These are phyloP conservation scores for Mormyrus hasselquistii DNA, from an alignment of 2,797 vertebrate species.

Conservation along the genomic window DNA sequence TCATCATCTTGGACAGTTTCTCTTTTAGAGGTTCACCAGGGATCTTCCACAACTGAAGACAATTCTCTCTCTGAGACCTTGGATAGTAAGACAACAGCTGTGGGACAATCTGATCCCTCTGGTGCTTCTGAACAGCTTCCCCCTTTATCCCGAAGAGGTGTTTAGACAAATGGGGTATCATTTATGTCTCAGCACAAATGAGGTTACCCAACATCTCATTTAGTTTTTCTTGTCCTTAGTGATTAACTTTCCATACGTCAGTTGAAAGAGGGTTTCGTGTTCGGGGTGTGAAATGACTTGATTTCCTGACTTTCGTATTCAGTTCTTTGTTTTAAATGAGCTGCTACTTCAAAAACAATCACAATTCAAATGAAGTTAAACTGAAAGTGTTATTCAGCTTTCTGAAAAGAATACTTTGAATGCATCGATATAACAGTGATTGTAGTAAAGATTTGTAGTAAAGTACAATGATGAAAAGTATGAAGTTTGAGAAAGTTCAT, in stretches of 20 bases:
- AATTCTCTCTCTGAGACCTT: conserved; percentile 12
- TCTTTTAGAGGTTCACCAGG: conserved; percentile 33
- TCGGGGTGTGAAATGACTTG: not conserved
- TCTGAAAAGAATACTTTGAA: not conserved
- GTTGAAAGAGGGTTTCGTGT: not conserved
- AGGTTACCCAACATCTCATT: conserved; percentile 3
- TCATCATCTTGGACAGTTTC: conserved; percentile 35
- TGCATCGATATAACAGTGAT: not conserved
- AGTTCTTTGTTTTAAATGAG: conserved; percentile 12
- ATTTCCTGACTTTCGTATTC: conserved; percentile 4
- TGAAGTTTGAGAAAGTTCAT: not conserved
- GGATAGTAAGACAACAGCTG: conserved; percentile 18
- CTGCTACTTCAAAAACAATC: not conserved
- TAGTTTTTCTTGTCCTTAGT: not conserved
- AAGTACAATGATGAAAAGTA: not conserved
- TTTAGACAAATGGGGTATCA: conserved; percentile 35
- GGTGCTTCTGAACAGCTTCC: conserved; percentile 31
- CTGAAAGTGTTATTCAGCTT: not conserved
- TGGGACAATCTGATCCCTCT: conserved; percentile 14
- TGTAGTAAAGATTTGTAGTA: not conserved
- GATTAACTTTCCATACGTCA: not conserved
- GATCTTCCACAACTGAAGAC: conserved; percentile 18
- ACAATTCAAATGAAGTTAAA: not conserved
- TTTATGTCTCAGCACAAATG: conserved; percentile 31
- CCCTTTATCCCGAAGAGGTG: conserved; percentile 24